Evolutionary conservation across 2,797 vertebrate species (phyloP).

Genomic region (Bovichtus variegatus): DNA sequence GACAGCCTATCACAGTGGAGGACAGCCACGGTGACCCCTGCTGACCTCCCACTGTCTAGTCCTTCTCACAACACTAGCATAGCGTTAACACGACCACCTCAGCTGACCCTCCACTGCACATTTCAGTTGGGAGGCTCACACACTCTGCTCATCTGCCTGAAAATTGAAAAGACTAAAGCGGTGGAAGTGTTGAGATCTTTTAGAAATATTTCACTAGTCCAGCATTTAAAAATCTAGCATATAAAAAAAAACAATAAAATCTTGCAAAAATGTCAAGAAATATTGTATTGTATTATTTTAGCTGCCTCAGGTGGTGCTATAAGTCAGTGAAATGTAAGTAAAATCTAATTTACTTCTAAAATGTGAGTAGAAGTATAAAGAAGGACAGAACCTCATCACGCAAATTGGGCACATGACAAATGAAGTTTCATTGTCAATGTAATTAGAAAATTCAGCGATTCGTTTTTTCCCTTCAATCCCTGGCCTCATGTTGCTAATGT

Average conservation of each 20-base stretch:
- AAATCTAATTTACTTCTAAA: neutral
- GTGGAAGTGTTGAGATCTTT: slow-evolving; percentile 1
- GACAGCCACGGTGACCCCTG: slow-evolving; percentile 80
- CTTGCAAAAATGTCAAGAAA: neutral
- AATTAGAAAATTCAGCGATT: neutral
- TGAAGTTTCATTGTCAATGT: neutral
- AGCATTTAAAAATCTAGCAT: neutral
- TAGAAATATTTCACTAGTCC: neutral
- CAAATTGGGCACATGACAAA: neutral
- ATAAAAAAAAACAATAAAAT: neutral
- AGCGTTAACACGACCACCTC: slow-evolving; percentile 75
- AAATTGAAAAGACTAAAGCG: slow-evolving; percentile 26
- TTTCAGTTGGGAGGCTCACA: slow-evolving; percentile 44
- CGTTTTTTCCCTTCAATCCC: neutral
- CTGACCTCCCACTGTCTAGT: slow-evolving; percentile 81
- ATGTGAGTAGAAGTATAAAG: neutral
- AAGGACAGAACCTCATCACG: neutral
- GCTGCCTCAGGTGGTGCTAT: neutral
- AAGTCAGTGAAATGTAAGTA: neutral
- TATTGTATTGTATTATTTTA: neutral
- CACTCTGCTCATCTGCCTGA: slow-evolving; percentile 32
- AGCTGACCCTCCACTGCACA: slow-evolving; percentile 58
- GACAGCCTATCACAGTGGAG: slow-evolving; percentile 85
- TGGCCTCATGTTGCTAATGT: neutral
- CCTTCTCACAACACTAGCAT: slow-evolving; percentile 79